phyloP scores from a whole-genome alignment of 2,888 invertebrate genomes.

The Smittia sp. region DNA sequence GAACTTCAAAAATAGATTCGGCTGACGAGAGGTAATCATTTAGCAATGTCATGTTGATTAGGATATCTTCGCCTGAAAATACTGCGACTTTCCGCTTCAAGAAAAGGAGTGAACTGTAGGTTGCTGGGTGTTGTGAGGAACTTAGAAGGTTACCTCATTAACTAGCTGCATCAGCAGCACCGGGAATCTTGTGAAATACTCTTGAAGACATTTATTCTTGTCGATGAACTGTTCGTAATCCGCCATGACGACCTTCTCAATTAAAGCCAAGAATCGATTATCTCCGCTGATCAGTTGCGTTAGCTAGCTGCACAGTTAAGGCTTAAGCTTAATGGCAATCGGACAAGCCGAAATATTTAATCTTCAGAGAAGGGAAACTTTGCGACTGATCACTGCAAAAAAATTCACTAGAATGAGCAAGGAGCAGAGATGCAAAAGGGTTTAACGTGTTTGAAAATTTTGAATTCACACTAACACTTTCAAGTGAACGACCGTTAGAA shows the following conservation, averaged over 20 bases:
- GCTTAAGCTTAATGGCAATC: too few relatives aligned
- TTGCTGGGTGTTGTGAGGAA: not conserved
- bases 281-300: too few relatives aligned
- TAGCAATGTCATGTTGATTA: not conserved
- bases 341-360: too few relatives aligned
- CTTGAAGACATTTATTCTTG: not conserved
- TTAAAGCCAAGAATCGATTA: too few relatives aligned
- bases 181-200: constrained; percentile 20
- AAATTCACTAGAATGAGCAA: too few relatives aligned
- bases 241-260: not conserved
- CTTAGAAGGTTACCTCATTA: not conserved
- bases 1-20: not conserved
- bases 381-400: too few relatives aligned
- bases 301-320: too few relatives aligned
- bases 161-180: not conserved
- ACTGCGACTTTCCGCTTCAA: not conserved
- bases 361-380: too few relatives aligned
- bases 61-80: not conserved
- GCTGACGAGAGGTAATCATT: not conserved
- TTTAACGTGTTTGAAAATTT: too few relatives aligned
- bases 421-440: too few relatives aligned
- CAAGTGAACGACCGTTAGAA: too few relatives aligned
- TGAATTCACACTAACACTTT: too few relatives aligned
- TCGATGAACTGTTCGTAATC: not conserved
- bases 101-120: not conserved